Evolutionary conservation across 2,113 vertebrate genomes (phyloP).

Genomic region (cattle (Bos taurus)): DNA sequence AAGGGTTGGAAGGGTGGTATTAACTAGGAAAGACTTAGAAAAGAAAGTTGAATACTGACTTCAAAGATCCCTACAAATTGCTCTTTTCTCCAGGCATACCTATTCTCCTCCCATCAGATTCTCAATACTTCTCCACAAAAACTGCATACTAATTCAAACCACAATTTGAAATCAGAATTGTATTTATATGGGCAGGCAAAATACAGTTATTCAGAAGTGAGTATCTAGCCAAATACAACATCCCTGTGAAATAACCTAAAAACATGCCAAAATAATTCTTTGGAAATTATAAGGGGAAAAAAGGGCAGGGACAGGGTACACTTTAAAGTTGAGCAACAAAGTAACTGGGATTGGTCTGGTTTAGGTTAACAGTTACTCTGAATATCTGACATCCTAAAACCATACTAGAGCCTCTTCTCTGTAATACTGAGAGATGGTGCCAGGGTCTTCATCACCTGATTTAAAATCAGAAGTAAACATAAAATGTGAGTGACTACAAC

Average conservation of each 20-base stretch:
- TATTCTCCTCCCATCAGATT: neutral
- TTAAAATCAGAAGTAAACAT: conserved; percentile 28
- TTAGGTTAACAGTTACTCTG: neutral
- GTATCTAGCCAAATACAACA: conserved; percentile 58
- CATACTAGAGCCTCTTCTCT: neutral
- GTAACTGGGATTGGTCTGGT: neutral
- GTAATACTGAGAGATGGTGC: neutral
- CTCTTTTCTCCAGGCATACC: neutral
- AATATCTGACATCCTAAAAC: neutral
- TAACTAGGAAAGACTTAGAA: neutral
- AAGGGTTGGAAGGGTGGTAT: neutral
- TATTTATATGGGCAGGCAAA: conserved; percentile 54
- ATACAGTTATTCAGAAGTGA: conserved; percentile 48
- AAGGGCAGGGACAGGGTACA: neutral
- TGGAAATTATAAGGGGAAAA: neutral
- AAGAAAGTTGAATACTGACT: neutral
- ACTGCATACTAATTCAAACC: conserved; percentile 48
- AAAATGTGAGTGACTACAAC: neutral
- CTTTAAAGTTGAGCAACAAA: neutral
- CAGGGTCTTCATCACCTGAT: neutral
- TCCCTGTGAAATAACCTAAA: conserved; percentile 50
- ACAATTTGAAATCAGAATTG: conserved; percentile 59
- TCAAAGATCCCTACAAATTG: neutral
- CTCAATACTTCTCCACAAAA: conserved; percentile 40
- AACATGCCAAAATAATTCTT: conserved; percentile 41